These are phyloP conservation scores for Amphipyra berbera DNA, from an alignment of 2,888 invertebrate genomes.

Conservation along the genomic window DNA sequence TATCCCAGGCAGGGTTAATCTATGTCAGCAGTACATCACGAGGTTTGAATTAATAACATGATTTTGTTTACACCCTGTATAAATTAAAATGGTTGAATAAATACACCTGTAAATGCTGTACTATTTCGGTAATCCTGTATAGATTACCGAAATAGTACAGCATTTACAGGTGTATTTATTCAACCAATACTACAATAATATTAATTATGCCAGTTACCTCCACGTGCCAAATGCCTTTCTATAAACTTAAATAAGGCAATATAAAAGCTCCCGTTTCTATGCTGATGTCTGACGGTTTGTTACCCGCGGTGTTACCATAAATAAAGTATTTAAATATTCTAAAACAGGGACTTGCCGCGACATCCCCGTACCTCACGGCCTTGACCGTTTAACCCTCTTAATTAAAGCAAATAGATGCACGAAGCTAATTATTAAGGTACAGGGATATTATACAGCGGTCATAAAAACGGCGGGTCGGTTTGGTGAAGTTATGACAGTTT, in stretches of 20 bases:
- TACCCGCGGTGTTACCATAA: slow-evolving; percentile 47
- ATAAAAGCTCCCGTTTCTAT: slow-evolving; percentile 47
- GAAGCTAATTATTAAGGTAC: slow-evolving; percentile 65
- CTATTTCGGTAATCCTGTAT: too few relatives aligned
- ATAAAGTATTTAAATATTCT: slow-evolving; percentile 57
- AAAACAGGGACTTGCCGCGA: slow-evolving; percentile 58
- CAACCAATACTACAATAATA: slow-evolving; percentile 20
- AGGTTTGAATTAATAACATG: too few relatives aligned
- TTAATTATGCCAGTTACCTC: slow-evolving; percentile 6
- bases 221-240: slow-evolving; percentile 28
- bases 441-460: slow-evolving; percentile 37
- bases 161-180: slow-evolving; percentile 1
- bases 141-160: slow-evolving; percentile 3
- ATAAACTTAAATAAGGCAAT: slow-evolving; percentile 46
- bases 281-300: slow-evolving; percentile 47
- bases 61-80: too few relatives aligned
- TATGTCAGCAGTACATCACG: too few relatives aligned
- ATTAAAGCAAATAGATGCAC: slow-evolving; percentile 70
- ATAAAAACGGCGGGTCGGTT: slow-evolving; percentile 40
- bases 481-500: slow-evolving; percentile 60
- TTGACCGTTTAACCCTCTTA: slow-evolving; percentile 58
- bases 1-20: too few relatives aligned
- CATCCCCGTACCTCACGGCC: slow-evolving; percentile 61
- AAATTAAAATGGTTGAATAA: too few relatives aligned
- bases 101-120: too few relatives aligned